Base-by-base conservation (phyloP, 2,113 vertebrate species). In the Xiphorhynchus elegans region DNA sequence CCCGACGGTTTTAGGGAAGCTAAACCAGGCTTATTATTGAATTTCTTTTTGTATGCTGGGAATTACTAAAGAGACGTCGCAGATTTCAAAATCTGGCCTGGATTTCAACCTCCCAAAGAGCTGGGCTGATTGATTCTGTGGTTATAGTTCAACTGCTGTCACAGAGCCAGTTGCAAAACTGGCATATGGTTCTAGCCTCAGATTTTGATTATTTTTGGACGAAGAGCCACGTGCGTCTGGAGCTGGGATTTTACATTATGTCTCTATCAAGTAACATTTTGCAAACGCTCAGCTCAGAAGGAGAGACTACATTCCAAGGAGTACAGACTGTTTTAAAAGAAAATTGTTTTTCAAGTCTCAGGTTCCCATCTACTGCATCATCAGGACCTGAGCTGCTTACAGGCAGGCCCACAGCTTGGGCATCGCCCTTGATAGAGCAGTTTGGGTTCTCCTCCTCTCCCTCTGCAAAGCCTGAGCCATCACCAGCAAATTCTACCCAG, bases 31-130 rank as follows among this genome's bases (percentile, higher is more conserved):
- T 95, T 86, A 90, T 75, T 87, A 75, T 11, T 93, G 89, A 91
- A 84, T 96, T 97, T 91, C 80, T 64, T 92, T 78, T 84, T 82
- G 69, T 75, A 39, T 76, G 84, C 62, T 85, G 81, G 79, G 87
- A 94, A 96, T 92, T 84, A 93, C 73, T 81, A 40, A 92, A 92
- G 84, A 95, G 86, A 89, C 23, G 59, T 89, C 87, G 93, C 93
- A 76, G 81, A 84, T 95, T 94, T 95, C 84, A 95, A 94, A 94
- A 94, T 93, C 87, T 93, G 77, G 94, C 87, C 91, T 87, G 77
- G 40, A 82, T 96, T 95, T 95, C 84, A 96, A 73, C 95, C 95
- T 97, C 94, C 94, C 95, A 96, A 81, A 91, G 89, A 82, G 93
- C 77, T 91, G 69, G 74, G 73, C 77, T 87, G 95, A 91, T 87